These are phyloP conservation scores for Muscicapa striata DNA, from an alignment of 2,797 vertebrate species.

Conservation along the genomic window DNA sequence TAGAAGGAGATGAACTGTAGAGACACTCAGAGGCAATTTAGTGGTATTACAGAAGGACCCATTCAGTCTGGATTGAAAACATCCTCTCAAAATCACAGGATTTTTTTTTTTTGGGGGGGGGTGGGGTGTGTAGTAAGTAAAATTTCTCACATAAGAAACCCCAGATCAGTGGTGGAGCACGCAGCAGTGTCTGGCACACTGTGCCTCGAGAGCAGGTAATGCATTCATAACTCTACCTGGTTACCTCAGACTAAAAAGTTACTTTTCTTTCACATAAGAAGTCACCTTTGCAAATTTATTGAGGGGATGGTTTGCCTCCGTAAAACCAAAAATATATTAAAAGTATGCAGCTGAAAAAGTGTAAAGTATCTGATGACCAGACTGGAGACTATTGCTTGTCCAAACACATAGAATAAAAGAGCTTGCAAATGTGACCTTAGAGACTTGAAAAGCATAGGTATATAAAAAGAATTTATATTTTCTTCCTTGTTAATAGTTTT, in stretches of 20 bases:
- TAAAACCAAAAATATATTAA: neutral
- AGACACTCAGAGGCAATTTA: conserved; percentile 73
- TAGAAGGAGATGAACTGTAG: conserved; percentile 57
- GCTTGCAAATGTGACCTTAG: neutral
- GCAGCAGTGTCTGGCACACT: neutral
- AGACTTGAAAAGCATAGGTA: neutral
- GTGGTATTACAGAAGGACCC: conserved; percentile 56
- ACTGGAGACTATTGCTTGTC: neutral
- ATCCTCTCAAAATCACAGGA: neutral
- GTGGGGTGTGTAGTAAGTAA: neutral
- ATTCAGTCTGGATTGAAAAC: neutral
- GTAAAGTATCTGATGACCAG: neutral
- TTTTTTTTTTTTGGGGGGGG: accelerated
- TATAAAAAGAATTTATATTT: neutral
- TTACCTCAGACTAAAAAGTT: neutral
- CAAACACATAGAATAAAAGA: neutral
- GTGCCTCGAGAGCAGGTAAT: neutral
- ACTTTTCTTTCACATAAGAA: neutral
- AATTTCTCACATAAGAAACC: neutral
- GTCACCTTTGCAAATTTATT: neutral
- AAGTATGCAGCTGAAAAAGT: neutral
- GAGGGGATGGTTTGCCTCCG: neutral
- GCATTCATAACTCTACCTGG: neutral
- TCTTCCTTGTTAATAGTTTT: neutral
- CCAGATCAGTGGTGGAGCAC: neutral